Evolutionary conservation across 2,888 invertebrate genomes (phyloP).

Genomic region (Oasisia sp.): DNA sequence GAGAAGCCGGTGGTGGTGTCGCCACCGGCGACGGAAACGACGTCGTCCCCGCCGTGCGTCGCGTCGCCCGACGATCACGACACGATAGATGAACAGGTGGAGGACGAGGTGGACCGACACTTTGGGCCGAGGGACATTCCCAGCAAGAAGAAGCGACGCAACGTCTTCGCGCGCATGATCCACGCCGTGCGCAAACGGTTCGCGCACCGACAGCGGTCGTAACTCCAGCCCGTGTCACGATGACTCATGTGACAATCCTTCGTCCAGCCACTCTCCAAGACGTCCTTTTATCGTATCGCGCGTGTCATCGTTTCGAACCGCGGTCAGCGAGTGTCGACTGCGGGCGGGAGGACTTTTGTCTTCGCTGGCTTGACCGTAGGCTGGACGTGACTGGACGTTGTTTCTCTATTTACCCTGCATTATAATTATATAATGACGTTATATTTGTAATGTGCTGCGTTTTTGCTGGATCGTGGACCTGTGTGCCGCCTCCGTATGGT

Average conservation of each 20-base stretch:
- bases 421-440: neutral
- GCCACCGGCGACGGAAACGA: neutral
- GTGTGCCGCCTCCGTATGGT: neutral
- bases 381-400: too few species aligned
- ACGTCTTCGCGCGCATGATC: neutral
- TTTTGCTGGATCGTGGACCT: neutral
- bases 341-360: too few species aligned
- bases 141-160: constrained; percentile 1
- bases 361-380: too few species aligned
- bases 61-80: neutral
- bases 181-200: neutral
- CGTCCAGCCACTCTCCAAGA: too few species aligned
- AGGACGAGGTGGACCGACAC: neutral
- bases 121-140: neutral
- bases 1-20: neutral
- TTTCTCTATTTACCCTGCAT: neutral
- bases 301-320: too few species aligned
- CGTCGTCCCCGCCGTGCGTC: neutral
- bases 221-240: neutral
- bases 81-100: neutral
- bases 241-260: too few species aligned
- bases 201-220: neutral
- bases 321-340: too few species aligned
- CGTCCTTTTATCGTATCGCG: too few species aligned
- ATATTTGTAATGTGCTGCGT: neutral